Conservation (phyloP, 1,140 invertebrate genomes). For the Pantala flavescens region DNA sequence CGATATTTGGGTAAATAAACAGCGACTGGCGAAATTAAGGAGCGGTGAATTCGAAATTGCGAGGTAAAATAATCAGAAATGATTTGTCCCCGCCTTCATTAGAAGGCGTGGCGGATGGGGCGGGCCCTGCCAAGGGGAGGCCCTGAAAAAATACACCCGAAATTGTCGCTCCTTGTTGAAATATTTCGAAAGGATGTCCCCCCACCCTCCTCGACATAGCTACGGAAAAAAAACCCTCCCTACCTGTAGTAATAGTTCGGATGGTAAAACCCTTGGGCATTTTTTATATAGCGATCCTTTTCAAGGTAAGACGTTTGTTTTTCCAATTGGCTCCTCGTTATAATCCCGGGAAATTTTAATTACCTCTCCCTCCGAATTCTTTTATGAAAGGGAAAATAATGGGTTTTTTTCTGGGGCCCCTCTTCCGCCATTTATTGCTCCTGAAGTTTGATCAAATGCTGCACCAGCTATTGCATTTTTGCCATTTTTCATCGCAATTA, state of each 20-base stretch:
- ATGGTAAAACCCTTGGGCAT: too few species aligned
- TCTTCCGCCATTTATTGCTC: neutral
- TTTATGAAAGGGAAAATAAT: constrained; percentile 8
- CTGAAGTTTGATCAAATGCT: constrained; percentile 9
- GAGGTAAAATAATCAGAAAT: too few species aligned
- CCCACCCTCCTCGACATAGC: neutral
- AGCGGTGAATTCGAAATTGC: too few species aligned
- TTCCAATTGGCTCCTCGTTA: too few species aligned
- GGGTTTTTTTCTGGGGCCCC: neutral
- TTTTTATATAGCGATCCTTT: too few species aligned
- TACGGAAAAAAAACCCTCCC: too few species aligned
- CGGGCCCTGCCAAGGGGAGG: neutral
- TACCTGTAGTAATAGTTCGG: too few species aligned
- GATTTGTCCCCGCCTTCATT: too few species aligned
- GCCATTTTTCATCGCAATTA: neutral
- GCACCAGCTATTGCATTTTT: neutral
- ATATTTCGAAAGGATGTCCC: neutral
- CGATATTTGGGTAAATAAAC: too few species aligned
- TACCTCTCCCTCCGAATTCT: neutral
- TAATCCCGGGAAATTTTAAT: too few species aligned
- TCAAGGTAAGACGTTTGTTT: too few species aligned
- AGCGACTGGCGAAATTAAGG: too few species aligned
- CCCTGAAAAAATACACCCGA: neutral
- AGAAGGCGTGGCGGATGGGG: neutral
- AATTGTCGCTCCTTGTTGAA: constrained; percentile 5